Evolutionary conservation across 2,797 vertebrate species (phyloP).

Genomic region (Gouania willdenowi): DNA sequence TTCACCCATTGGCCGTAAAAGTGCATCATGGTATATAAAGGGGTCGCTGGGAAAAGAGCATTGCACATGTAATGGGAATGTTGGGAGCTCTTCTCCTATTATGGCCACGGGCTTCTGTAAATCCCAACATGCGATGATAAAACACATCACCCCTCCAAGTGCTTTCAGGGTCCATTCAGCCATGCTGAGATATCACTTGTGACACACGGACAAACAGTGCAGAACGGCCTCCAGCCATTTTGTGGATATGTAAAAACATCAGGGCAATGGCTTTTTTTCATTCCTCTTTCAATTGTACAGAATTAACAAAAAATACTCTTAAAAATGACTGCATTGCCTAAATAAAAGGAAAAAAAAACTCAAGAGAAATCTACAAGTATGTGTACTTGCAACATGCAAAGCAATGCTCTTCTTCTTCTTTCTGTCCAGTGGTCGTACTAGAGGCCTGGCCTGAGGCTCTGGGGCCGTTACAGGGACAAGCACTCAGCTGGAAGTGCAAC

Average conservation of each 20-base stretch:
- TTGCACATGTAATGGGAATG: slow-evolving; percentile 7
- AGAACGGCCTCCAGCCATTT: slow-evolving; percentile 24
- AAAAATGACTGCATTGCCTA: too few relatives aligned
- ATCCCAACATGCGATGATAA: slow-evolving; percentile 34
- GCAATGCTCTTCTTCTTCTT: slow-evolving; percentile 5
- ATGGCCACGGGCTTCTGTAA: slow-evolving; percentile 26
- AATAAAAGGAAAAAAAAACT: not conserved
- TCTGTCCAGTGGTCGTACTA: slow-evolving; percentile 7
- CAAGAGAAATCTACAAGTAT: slow-evolving; percentile 9
- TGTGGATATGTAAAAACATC: slow-evolving; percentile 22
- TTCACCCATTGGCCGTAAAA: too few relatives aligned
- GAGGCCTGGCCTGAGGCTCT: slow-evolving; percentile 15
- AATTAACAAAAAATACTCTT: slow-evolving; percentile 1
- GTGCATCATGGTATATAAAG: not conserved
- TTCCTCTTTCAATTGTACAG: not conserved
- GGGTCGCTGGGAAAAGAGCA: slow-evolving; percentile 34
- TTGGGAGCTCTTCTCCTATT: slow-evolving; percentile 5
- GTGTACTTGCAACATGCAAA: not conserved
- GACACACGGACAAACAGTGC: slow-evolving; percentile 51
- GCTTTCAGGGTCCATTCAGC: slow-evolving; percentile 40
- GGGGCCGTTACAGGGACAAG: slow-evolving; percentile 6
- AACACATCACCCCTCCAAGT: slow-evolving; percentile 42
- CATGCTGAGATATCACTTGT: slow-evolving; percentile 45
- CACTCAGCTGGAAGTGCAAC: slow-evolving; percentile 23
- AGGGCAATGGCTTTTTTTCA: not conserved